phyloP scores from a whole-genome alignment of 2,113 vertebrate genomes.

The Syrmaticus mikado region DNA sequence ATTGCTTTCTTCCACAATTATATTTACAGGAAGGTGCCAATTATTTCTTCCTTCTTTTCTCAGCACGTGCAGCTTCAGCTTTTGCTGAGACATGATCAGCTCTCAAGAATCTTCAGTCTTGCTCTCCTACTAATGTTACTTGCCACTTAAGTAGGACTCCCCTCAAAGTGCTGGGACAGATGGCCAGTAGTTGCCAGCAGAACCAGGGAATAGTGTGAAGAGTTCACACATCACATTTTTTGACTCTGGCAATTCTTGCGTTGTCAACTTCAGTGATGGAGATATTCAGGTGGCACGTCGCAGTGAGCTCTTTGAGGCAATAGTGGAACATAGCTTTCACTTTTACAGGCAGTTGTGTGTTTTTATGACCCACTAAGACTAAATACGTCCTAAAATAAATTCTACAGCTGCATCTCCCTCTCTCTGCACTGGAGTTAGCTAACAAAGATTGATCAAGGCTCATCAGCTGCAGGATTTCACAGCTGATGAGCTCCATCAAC shows the following conservation, averaged over 20 bases:
- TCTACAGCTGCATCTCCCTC: neutral
- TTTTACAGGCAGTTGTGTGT: neutral
- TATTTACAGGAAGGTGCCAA: slow-evolving; percentile 56
- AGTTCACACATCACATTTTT: neutral
- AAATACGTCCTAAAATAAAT: neutral
- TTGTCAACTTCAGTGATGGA: neutral
- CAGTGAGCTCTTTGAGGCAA: accelerated
- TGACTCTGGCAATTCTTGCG: neutral
- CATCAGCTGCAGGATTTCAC: neutral
- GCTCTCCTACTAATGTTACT: neutral
- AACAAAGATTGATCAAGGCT: neutral
- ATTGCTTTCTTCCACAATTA: slow-evolving; percentile 50
- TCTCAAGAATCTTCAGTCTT: neutral
- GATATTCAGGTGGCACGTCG: neutral
- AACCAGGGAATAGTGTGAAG: neutral
- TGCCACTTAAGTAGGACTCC: neutral
- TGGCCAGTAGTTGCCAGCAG: neutral
- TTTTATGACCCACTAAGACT: neutral
- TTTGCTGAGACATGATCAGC: slow-evolving; percentile 24
- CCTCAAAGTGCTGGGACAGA: neutral
- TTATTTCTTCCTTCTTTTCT: slow-evolving; percentile 42
- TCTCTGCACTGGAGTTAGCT: neutral
- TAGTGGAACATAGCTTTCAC: neutral
- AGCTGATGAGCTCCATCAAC: neutral
- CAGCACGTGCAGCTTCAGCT: slow-evolving; percentile 8